Evolutionary conservation across 2,888 invertebrate species (phyloP).

Genomic region (Ferdinandea cuprea): DNA sequence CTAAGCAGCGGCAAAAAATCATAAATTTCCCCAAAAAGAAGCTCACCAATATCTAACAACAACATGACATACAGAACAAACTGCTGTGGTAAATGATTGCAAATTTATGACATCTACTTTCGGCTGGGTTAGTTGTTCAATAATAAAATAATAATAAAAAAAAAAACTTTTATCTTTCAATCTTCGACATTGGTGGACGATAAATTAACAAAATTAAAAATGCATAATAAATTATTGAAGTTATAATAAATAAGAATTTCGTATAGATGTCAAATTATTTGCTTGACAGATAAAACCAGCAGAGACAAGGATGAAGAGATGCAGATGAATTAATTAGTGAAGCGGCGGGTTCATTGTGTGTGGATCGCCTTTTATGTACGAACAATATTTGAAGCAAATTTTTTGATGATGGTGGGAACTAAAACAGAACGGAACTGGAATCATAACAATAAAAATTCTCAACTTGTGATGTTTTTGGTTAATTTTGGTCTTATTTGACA

Average conservation of each 20-base stretch:
- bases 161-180: slow-evolving; percentile 58
- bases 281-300: slow-evolving; percentile 15
- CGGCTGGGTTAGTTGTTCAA: slow-evolving; percentile 23
- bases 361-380: slow-evolving; percentile 25
- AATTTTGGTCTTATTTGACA: slow-evolving; percentile 38
- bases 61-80: slow-evolving; percentile 20
- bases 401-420: slow-evolving; percentile 23
- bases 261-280: slow-evolving; percentile 57
- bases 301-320: neutral
- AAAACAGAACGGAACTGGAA: slow-evolving; percentile 29
- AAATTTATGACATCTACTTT: slow-evolving; percentile 73
- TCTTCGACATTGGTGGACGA: slow-evolving; percentile 57
- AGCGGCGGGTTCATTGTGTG: slow-evolving; percentile 1
- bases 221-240: slow-evolving; percentile 72
- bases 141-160: neutral
- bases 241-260: slow-evolving; percentile 72
- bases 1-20: slow-evolving; percentile 59
- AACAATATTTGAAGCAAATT: neutral
- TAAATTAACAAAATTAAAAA: slow-evolving; percentile 74
- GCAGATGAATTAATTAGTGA: slow-evolving; percentile 22
- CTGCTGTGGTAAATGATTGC: slow-evolving; percentile 67
- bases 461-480: slow-evolving; percentile 29
- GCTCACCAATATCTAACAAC: slow-evolving; percentile 15
- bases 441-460: slow-evolving; percentile 25
- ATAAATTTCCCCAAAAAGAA: slow-evolving; percentile 55